Evolutionary conservation across 1,140 invertebrate genomes (phyloP).

Genomic region (Panulirus ornatus): DNA sequence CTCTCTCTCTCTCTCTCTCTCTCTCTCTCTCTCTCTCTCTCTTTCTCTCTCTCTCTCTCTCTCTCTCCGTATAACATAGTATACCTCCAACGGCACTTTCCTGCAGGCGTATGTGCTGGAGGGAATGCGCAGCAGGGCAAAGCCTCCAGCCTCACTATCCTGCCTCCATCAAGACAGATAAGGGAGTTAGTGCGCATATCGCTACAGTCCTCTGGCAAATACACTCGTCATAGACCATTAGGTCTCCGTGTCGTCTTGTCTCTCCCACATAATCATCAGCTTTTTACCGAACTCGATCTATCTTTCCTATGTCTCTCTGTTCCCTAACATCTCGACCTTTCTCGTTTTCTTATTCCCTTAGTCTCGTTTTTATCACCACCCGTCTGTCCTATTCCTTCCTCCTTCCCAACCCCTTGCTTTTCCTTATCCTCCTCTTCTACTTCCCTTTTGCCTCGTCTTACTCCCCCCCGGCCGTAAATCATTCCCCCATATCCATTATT

Average conservation of each 20-base stretch:
- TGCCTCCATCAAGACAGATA: too few relatives aligned
- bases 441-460: neutral
- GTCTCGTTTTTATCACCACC: neutral
- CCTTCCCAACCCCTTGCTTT: neutral
- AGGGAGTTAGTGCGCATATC: too few relatives aligned
- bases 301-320: neutral
- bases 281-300: too few relatives aligned
- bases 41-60: conserved; percentile 19
- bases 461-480: neutral
- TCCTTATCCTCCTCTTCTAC: too few relatives aligned
- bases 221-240: too few relatives aligned
- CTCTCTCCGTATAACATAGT: neutral
- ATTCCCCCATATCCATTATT: neutral
- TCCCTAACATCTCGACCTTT: neutral
- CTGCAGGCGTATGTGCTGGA: too few relatives aligned
- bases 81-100: too few relatives aligned
- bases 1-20: neutral
- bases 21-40: neutral
- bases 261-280: too few relatives aligned
- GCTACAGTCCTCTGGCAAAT: too few relatives aligned
- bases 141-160: too few relatives aligned
- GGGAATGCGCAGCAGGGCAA: too few relatives aligned
- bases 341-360: neutral
- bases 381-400: neutral
- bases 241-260: too few relatives aligned